Evolutionary conservation across 1,140 invertebrate species (phyloP).

Genomic region (Lanistes nyassanus): DNA sequence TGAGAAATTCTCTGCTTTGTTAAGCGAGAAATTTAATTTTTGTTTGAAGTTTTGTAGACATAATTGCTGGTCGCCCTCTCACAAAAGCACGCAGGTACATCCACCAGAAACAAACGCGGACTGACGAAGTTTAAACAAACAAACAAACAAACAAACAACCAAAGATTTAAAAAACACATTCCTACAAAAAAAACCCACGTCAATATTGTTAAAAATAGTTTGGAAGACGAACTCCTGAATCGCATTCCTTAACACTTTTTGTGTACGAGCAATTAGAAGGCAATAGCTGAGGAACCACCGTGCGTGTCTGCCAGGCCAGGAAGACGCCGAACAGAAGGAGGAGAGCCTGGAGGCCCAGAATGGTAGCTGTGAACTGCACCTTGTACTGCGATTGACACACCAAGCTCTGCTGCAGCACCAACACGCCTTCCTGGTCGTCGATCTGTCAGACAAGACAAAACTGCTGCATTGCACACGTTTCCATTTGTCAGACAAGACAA

Average conservation of each 20-base stretch:
- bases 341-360: slow-evolving; percentile 39
- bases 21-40: too few species aligned
- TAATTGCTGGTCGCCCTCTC: too few species aligned
- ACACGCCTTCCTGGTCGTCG: background rate
- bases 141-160: background rate
- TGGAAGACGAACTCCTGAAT: too few species aligned
- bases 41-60: too few species aligned
- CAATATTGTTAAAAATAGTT: background rate
- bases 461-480: background rate
- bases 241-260: background rate
- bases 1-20: too few species aligned
- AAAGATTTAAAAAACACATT: too few species aligned
- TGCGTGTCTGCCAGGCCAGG: slow-evolving; percentile 47
- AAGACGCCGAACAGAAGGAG: slow-evolving; percentile 43
- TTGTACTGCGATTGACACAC: slow-evolving; percentile 6
- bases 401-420: background rate
- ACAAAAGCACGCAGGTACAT: too few species aligned
- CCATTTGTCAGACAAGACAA: background rate
- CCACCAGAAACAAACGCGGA: too few species aligned
- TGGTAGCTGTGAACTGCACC: slow-evolving; percentile 15
- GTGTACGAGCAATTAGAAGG: background rate
- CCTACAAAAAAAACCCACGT: background rate
- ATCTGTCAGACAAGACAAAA: background rate
- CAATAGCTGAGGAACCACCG: slow-evolving; percentile 5
- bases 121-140: background rate